phyloP scores from a whole-genome alignment of 2,888 invertebrate species.

The Machimus atricapillus region DNA sequence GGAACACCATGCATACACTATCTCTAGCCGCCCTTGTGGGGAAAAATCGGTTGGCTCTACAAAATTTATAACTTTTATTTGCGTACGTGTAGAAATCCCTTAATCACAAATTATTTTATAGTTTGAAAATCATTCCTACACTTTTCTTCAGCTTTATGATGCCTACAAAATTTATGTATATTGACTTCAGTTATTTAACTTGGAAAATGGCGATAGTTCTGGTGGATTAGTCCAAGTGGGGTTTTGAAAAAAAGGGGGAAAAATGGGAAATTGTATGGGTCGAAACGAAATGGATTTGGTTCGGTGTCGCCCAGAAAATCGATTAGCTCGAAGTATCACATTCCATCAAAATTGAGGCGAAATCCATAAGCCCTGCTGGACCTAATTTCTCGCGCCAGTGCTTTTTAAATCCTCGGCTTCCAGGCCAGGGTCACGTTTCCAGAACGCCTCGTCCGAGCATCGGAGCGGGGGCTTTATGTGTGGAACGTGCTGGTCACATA shows the following conservation, averaged over 20 bases:
- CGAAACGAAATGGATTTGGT: not conserved
- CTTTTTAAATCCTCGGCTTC: slow-evolving; percentile 35
- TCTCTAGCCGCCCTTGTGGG: not conserved
- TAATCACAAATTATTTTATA: too few species aligned
- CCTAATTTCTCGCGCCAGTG: slow-evolving; percentile 15
- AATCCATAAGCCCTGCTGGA: slow-evolving; percentile 16
- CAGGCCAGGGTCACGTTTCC: slow-evolving; percentile 42
- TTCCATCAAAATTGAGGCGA: slow-evolving; percentile 2
- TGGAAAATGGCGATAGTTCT: not conserved
- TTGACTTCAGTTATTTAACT: not conserved
- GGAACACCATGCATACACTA: not conserved
- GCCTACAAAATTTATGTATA: not conserved
- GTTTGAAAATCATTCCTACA: too few species aligned
- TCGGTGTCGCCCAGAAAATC: slow-evolving; percentile 1
- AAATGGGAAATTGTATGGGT: not conserved
- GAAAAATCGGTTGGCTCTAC: not conserved
- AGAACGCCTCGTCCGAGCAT: not conserved
- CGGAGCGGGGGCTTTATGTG: slow-evolving; percentile 43
- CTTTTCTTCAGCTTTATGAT: too few species aligned
- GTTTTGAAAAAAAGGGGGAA: not conserved
- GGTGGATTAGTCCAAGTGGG: not conserved
- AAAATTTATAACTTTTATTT: not conserved
- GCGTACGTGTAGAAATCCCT: too few species aligned
- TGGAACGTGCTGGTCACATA: slow-evolving; percentile 45
- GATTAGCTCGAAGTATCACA: slow-evolving; percentile 6